Conservation (phyloP, 2,888 invertebrate genomes). For the Clepsis dumicolana region DNA sequence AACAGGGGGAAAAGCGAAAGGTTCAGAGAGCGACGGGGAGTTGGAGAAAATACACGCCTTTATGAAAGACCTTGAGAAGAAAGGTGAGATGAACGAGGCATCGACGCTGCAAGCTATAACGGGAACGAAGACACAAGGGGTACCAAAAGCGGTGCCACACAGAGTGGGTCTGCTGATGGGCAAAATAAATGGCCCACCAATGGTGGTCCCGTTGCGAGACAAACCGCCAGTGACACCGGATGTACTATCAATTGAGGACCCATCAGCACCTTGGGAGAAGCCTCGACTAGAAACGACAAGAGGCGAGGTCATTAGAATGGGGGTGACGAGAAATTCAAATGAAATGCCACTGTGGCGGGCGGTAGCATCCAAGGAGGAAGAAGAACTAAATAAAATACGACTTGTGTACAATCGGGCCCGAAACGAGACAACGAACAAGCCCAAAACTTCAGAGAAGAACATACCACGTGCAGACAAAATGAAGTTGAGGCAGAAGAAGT, state of each 20-base stretch:
- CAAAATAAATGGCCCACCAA: background rate
- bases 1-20: background rate
- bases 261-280: background rate
- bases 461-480: background rate
- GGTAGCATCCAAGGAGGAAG: background rate
- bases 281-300: background rate
- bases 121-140: background rate
- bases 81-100: background rate
- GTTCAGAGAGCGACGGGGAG: background rate
- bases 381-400: background rate
- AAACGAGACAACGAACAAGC: too few species aligned
- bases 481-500: background rate
- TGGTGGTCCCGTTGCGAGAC: background rate
- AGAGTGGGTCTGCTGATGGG: background rate
- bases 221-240: background rate
- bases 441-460: background rate
- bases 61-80: background rate
- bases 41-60: background rate
- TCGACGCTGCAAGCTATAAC: background rate
- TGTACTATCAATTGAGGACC: background rate
- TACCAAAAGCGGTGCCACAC: background rate
- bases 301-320: background rate
- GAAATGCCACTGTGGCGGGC: background rate
- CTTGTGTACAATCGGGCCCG: background rate
- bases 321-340: background rate